Conservation (phyloP, 2,888 invertebrate genomes). For the Stegophylla sp. region DNA sequence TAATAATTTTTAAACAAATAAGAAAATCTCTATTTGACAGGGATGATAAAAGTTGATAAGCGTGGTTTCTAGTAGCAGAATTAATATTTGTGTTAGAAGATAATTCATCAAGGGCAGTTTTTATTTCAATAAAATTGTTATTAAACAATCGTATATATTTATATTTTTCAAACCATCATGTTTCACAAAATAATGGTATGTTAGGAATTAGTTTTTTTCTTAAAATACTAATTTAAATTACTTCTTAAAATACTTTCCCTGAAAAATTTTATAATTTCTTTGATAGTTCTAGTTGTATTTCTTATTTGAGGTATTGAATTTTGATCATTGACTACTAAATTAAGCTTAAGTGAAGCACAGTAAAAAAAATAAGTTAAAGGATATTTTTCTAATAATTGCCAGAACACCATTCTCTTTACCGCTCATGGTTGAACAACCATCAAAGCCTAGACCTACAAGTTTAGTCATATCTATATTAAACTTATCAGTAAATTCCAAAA, state of each 20-base stretch:
- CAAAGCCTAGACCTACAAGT: slow-evolving; percentile 61
- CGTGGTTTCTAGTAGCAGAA: too few species aligned
- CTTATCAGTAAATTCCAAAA: neutral
- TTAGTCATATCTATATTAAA: slow-evolving; percentile 1
- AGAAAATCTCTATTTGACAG: too few species aligned
- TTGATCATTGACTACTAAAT: slow-evolving; percentile 62
- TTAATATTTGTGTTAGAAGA: too few species aligned
- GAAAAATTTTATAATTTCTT: slow-evolving; percentile 61
- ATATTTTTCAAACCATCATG: too few species aligned
- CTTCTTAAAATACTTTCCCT: slow-evolving; percentile 59
- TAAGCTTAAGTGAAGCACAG: slow-evolving; percentile 61
- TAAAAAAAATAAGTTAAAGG: slow-evolving; percentile 60
- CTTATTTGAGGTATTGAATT: slow-evolving; percentile 61
- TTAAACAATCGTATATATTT: too few species aligned
- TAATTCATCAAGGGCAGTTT: too few species aligned
- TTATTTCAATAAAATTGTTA: too few species aligned
- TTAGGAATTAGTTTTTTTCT: slow-evolving; percentile 35
- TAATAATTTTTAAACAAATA: too few species aligned
- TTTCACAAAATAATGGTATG: slow-evolving; percentile 22
- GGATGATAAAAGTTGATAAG: too few species aligned
- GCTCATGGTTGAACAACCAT: slow-evolving; percentile 62
- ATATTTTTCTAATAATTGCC: slow-evolving; percentile 42
- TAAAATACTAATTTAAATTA: too few species aligned
- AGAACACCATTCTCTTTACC: slow-evolving; percentile 61
- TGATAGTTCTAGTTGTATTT: slow-evolving; percentile 61